These are phyloP conservation scores for Carterocephalus palaemon DNA, from an alignment of 2,888 invertebrate genomes.

Conservation along the genomic window DNA sequence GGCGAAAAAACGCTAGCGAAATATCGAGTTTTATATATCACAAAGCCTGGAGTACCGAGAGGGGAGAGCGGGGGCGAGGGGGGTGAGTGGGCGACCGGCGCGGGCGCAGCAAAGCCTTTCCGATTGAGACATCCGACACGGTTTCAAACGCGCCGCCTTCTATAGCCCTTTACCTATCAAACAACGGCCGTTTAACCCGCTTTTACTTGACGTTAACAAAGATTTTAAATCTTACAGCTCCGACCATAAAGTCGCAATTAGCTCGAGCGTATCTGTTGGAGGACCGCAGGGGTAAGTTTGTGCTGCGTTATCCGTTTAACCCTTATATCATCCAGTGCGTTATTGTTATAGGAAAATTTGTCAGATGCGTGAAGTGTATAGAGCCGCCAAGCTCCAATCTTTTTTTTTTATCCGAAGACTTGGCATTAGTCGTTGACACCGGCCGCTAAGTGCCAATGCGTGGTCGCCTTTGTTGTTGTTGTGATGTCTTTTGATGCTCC, in stretches of 20 bases:
- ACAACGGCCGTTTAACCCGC: slow-evolving; percentile 42
- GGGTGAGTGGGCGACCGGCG: slow-evolving; percentile 25
- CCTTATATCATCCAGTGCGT: slow-evolving; percentile 60
- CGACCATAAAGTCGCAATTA: slow-evolving; percentile 35
- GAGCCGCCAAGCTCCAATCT: slow-evolving; percentile 42
- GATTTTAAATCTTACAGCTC: slow-evolving; percentile 19
- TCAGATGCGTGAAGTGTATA: slow-evolving; percentile 69
- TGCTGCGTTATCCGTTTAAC: slow-evolving; percentile 63
- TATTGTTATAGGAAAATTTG: slow-evolving; percentile 73
- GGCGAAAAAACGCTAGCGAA: slow-evolving; percentile 12
- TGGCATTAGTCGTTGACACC: slow-evolving; percentile 60
- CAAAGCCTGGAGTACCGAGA: slow-evolving; percentile 6
- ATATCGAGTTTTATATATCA: slow-evolving; percentile 16
- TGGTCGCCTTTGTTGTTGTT: slow-evolving; percentile 20
- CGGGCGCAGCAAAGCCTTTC: slow-evolving; percentile 57
- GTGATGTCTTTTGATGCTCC: slow-evolving; percentile 19
- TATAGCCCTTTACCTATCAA: slow-evolving; percentile 61
- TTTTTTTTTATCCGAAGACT: slow-evolving; percentile 45
- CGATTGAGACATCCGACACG: slow-evolving; percentile 75
- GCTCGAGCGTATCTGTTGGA: not conserved
- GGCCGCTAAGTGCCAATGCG: slow-evolving; percentile 29
- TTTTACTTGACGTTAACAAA: slow-evolving; percentile 22
- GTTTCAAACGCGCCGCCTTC: slow-evolving; percentile 70
- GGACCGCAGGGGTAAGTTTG: slow-evolving; percentile 34
- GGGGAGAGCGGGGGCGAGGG: slow-evolving; percentile 34